Conservation (phyloP, 2,113 vertebrate genomes). For the Oryzias curvinotus region DNA sequence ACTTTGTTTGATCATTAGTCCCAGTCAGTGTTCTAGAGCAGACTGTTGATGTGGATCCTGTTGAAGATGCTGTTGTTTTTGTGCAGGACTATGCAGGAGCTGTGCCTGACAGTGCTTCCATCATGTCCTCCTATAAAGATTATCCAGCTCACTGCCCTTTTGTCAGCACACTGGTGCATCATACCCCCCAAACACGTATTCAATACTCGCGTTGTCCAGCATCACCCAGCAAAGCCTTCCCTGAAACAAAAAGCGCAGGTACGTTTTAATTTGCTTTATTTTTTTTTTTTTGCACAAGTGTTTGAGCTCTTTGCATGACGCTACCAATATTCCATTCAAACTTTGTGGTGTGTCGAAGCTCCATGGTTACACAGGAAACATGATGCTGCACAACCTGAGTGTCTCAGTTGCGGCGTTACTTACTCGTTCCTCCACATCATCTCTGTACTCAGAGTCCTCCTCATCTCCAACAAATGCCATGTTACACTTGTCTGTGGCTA, state of each 20-base stretch:
- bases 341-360: constrained; percentile 46
- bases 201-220: constrained; percentile 11
- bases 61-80: not conserved
- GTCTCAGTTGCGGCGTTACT: constrained; percentile 31
- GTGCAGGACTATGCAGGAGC: constrained; percentile 37
- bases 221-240: constrained; percentile 83
- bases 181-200: constrained; percentile 53
- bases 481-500: not conserved
- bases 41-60: not conserved
- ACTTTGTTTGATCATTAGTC: no score
- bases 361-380: constrained; percentile 72
- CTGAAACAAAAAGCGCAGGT: constrained; percentile 91
- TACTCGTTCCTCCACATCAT: constrained; percentile 30
- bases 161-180: constrained; percentile 73
- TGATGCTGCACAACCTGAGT: constrained; percentile 54
- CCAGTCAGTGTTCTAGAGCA: no score
- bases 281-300: not conserved
- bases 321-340: constrained; percentile 34
- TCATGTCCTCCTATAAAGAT: constrained; percentile 79
- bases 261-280: constrained; percentile 7
- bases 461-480: constrained; percentile 2
- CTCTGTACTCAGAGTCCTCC: not conserved
- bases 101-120: constrained; percentile 73
- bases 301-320: not conserved
- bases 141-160: constrained; percentile 86